Evolutionary conservation across 2,113 vertebrate genomes (phyloP), one percentile per base, ranked within the genome.

Genomic region (Xiphophorus maculatus): DNA sequence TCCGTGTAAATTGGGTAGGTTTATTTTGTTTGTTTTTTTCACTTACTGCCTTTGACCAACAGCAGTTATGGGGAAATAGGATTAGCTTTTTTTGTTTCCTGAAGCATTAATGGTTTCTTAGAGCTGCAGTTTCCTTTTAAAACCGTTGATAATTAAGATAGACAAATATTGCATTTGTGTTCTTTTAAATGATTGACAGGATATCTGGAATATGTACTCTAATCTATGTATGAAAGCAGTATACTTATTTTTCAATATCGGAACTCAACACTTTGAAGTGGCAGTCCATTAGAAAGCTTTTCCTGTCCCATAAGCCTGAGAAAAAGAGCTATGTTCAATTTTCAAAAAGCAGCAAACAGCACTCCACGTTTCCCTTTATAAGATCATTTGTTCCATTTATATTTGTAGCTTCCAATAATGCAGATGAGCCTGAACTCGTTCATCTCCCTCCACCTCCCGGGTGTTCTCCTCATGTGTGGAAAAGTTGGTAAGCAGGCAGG

Each of bases 321-420:
- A 64, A 68, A 42, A 66, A 64, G 27, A 62, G 11, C 10, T 4
- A 29, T 58, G 74, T 66, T 68, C 54, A 44, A 48, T 72, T 69
- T 60, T 61, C 81, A 87, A 78, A 85, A 10, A 30, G 35, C 66
- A 72, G 64, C 60, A 77, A 66, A 81, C 73, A 86, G 69, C 76
- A 87, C 76, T 72, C 78, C 79, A 82, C 77, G 72, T 87, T 80
- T 87, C 84, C 74, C 74, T 64, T 69, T 78, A 65, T 82, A 79
- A 77, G 73, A 90, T 90, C 30, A 87, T 90, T 90, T 89, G 74
- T 75, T 81, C 72, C 44, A 67, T 89, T 91, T 88, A 76, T 85
- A 87, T 91, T 89, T 82, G 73, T 81, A 67, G 74, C 90, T 74
- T 76, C 48, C 35, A 67, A 63, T 84, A 60, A 74, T 69, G 33